These are phyloP conservation scores for Sphaeramia orbicularis DNA, from an alignment of 2,797 vertebrate genomes.

Conservation along the genomic window DNA sequence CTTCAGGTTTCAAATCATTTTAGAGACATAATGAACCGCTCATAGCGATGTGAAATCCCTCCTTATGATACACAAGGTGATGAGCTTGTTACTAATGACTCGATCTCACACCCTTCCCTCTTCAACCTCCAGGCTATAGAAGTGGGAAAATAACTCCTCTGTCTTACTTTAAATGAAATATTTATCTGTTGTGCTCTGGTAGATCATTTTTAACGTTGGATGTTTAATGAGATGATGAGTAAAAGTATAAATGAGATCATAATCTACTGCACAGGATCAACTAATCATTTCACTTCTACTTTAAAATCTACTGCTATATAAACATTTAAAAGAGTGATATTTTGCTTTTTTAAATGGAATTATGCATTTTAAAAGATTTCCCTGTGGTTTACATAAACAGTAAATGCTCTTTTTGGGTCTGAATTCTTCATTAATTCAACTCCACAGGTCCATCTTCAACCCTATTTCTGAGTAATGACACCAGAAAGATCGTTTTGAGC, in stretches of 20 bases:
- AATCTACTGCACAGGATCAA: neutral
- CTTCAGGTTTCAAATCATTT: constrained; percentile 46
- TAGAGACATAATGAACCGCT: constrained; percentile 55
- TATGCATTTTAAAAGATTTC: too few relatives aligned
- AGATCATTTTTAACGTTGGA: constrained; percentile 2
- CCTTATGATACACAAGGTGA: constrained; percentile 47
- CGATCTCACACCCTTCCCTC: constrained; percentile 15
- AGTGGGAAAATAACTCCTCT: constrained; percentile 25
- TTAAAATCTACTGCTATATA: neutral
- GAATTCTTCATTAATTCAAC: too few relatives aligned
- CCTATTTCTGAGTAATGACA: too few relatives aligned
- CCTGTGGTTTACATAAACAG: too few relatives aligned
- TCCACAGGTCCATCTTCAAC: too few relatives aligned
- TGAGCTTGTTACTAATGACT: constrained; percentile 66
- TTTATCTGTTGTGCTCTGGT: constrained; percentile 5
- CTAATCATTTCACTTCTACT: neutral
- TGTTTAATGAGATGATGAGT: neutral
- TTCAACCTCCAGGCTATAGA: constrained; percentile 48
- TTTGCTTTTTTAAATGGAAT: too few relatives aligned
- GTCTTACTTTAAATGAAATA: constrained; percentile 24
- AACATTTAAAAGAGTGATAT: too few relatives aligned
- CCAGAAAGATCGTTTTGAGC: too few relatives aligned
- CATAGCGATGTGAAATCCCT: constrained; percentile 54
- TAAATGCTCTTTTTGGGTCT: too few relatives aligned
- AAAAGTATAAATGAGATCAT: constrained; percentile 5